phyloP scores from a whole-genome alignment of 2,888 invertebrate species.

The Plemyria rubiginata region DNA sequence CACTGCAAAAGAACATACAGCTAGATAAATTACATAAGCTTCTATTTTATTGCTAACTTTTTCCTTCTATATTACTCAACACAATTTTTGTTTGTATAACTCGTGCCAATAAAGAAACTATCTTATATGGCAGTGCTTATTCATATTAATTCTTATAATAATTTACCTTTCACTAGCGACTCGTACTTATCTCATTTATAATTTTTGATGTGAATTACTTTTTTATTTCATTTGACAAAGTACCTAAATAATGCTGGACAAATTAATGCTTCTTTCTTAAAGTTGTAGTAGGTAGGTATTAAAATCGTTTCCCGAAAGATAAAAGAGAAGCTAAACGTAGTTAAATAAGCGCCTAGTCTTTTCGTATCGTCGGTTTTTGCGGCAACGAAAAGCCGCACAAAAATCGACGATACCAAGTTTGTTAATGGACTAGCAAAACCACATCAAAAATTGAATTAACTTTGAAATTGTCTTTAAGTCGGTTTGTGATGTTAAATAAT shows the following conservation, averaged over 20 bases:
- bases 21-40: too few species aligned
- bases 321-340: slow-evolving; percentile 14
- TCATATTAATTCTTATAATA: too few species aligned
- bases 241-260: too few species aligned
- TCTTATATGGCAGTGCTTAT: too few species aligned
- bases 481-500: slow-evolving; percentile 34
- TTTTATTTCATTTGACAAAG: neutral
- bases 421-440: slow-evolving; percentile 34
- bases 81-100: too few species aligned
- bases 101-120: too few species aligned
- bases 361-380: slow-evolving; percentile 13
- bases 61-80: too few species aligned
- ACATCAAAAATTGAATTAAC: slow-evolving; percentile 40
- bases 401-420: slow-evolving; percentile 30
- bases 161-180: too few species aligned
- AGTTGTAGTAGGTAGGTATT: neutral
- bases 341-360: slow-evolving; percentile 18
- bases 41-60: too few species aligned
- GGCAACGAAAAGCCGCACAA: slow-evolving; percentile 13
- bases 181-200: neutral
- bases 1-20: too few species aligned
- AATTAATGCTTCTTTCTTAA: too few species aligned
- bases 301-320: slow-evolving; percentile 7
- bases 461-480: slow-evolving; percentile 28
- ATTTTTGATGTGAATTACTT: neutral